Conservation (phyloP, 1,140 invertebrate species). For the Drosophila takahashii region DNA sequence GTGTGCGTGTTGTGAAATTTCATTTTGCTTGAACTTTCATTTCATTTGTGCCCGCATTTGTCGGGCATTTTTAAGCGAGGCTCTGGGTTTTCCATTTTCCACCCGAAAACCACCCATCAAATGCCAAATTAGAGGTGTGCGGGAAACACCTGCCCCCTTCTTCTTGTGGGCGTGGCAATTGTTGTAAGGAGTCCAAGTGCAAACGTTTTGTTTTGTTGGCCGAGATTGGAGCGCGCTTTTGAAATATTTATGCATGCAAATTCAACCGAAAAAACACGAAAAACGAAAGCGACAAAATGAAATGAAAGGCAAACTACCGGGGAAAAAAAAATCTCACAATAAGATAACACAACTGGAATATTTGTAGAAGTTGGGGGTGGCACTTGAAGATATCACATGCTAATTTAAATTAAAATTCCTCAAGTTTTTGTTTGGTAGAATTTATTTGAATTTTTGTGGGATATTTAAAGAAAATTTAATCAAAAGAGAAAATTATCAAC, state of each 20-base stretch:
- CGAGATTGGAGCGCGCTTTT: constrained; percentile 53
- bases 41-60: constrained; percentile 62
- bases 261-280: constrained; percentile 46
- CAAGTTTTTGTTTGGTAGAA: not conserved
- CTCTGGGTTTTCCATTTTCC: constrained; percentile 16
- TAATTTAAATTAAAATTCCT: not conserved
- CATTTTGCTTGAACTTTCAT: constrained; percentile 62
- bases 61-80: constrained; percentile 37
- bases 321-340: not conserved
- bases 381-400: constrained; percentile 3
- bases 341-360: constrained; percentile 29
- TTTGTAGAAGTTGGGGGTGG: not conserved
- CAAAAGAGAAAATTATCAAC: too few relatives aligned
- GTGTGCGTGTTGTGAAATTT: constrained; percentile 54
- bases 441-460: too few relatives aligned
- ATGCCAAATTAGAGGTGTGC: constrained; percentile 25
- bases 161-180: constrained; percentile 15
- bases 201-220: constrained; percentile 43
- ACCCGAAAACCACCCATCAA: constrained; percentile 4
- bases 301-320: constrained; percentile 27
- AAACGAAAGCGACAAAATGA: constrained; percentile 29
- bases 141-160: constrained; percentile 18
- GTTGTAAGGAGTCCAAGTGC: constrained; percentile 50
- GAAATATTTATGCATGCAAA: constrained; percentile 77
- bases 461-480: too few relatives aligned